Evolutionary conservation across 2,113 vertebrate genomes (phyloP), one percentile per base, ranked within the genome.

Genomic region (Paedocypris sp.): DNA sequence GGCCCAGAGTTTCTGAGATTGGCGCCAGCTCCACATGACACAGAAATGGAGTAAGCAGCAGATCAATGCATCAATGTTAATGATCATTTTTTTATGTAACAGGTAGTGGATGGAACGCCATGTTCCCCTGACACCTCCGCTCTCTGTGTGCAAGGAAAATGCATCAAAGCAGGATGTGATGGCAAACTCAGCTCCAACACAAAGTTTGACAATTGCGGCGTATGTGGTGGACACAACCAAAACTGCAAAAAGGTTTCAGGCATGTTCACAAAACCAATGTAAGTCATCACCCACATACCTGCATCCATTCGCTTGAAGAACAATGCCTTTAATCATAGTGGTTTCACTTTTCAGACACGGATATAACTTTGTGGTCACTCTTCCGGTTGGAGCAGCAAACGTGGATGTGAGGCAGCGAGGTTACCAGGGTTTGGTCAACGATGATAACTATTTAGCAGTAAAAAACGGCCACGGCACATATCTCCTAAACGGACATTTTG

Each of bases 401-500:
- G 80, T 99, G 0, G 94, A 99, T 76, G 82, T 99, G 77, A 85
- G 93, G 3, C 95, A 99, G 79, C 82, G 94, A 0, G 95, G 95
- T 61, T 99, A 97, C 81, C 90, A 90, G 11, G 93, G 95, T 12
- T 79, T 97, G 35, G 66, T 86, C 25, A 85, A 84, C 0, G 95
- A 99, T 0, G 95, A 99, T 85, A 99, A 99, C 81, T 99, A 97
- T 75, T 76, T 99, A 77, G 94, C 94, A 0, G 73, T 99, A 76
- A 97, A 93, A 75, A 94, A 95, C 58, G 79, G 81, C 13, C 77
- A 92, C 1, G 89, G 92, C 46, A 83, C 87, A 63, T 98, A 97
- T 75, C 81, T 98, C 73, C 88, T 97, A 47, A 99, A 96, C 0
- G 95, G 94, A 16, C 91, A 97, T 82, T 98, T 94, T 10, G 82